Conservation (phyloP, 1,140 invertebrate genomes). For the Heterodera carotae region DNA sequence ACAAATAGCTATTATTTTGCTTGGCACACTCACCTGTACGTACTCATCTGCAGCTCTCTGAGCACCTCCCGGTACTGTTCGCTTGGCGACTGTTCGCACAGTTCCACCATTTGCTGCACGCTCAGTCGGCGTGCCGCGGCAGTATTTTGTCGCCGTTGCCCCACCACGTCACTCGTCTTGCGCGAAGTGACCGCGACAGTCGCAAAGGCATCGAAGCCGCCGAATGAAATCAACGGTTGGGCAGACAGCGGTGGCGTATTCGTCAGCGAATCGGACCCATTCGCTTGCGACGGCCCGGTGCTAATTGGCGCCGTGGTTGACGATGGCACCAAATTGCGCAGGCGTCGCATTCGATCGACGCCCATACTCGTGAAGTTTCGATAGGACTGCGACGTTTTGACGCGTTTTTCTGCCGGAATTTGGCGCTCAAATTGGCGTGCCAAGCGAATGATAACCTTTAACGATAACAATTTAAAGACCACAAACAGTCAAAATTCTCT, state of each 20-base stretch:
- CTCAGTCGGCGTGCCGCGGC: conserved; percentile 26
- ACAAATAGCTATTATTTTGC: not conserved
- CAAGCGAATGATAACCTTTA: conserved; percentile 52
- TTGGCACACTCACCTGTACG: conserved; percentile 25
- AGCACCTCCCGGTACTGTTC: conserved; percentile 45
- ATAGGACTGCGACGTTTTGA: conserved; percentile 50
- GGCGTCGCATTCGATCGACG: conserved; percentile 5
- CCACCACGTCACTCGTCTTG: not conserved
- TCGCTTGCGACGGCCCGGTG: not conserved
- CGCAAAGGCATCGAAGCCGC: not conserved
- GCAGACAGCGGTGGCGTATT: not conserved
- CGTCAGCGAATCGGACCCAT: not conserved
- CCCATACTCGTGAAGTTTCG: conserved; percentile 3
- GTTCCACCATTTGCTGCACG: conserved; percentile 25
- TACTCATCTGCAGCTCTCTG: conserved; percentile 38
- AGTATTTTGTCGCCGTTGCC: conserved; percentile 13
- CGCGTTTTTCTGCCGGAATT: conserved; percentile 54
- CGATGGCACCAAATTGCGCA: conserved; percentile 8
- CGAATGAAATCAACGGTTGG: not conserved
- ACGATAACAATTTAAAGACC: conserved; percentile 17
- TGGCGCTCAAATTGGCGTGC: conserved; percentile 52
- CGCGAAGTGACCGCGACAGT: not conserved
- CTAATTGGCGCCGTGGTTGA: conserved; percentile 17
- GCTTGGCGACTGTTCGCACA: conserved; percentile 26
- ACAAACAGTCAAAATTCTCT: not conserved